Base-by-base conservation (phyloP, 2,888 invertebrate species). In the Amiota minor region DNA sequence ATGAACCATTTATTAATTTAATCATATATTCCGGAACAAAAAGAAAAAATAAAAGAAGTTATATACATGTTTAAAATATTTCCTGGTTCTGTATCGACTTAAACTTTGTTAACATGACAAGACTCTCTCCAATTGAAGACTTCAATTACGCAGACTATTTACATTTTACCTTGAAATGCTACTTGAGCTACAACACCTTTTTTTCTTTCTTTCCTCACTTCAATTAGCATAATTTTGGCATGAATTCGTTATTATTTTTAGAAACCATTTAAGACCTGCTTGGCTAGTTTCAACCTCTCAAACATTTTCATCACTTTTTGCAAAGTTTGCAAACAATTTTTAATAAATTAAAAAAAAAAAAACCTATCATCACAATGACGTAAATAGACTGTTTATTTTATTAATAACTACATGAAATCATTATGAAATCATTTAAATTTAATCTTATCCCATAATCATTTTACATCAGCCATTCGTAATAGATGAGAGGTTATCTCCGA, bases 261-360 rank as follows among this genome's bases (percentile, higher is more conserved):
- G 16, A 53, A 53, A 53, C 53, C 16, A 53, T 16, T n/a, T 53
- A 16, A 16, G 49, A 49, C 49, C 46, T 49, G 65, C 49, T 65
- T 65, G 35, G 49, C 65, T 65, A 65, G 49, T 65, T 65, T 47
- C 49, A 18, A 9, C 49, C 11, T 10, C 18, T 62, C 35, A 9
- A 64, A 45, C 49, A 14, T n/a, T 47, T 67, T 14, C 67, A 20
- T 35, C 35, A 35, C 35, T 35, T 35, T 35, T 2, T 35, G 23
- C n/a, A n/a, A 53, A 14, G 46, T 68, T 68, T 53, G 67, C 53
- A 53, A 53, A 68, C 10, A 50, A 50, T 68, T 20, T 23, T 53
- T 46, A 35, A 65, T 18, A n/a, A 16, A 62, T 23, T 12, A 35
- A 62, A 62, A n/a, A n/a, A 9, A 23, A 18, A 1, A 12, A 59